Evolutionary conservation across 2,797 vertebrate species (phyloP).

Genomic region (Numenius phaeopus): DNA sequence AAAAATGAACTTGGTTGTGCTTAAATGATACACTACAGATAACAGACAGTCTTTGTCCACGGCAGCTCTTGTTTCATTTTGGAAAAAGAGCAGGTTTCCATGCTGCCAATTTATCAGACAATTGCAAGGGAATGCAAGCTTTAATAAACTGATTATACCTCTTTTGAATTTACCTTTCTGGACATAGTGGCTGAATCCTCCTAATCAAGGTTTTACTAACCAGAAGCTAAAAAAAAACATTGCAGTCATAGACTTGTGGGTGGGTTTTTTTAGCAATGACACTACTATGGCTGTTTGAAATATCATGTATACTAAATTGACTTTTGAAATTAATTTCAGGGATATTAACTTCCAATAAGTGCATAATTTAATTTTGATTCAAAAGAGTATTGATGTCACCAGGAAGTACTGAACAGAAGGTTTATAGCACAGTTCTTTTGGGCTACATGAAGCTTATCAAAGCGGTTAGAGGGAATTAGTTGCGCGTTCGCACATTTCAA

Average conservation of each 20-base stretch:
- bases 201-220: background rate
- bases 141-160: background rate
- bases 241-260: background rate
- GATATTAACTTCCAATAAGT: conserved; percentile 52
- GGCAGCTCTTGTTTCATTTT: background rate
- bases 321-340: conserved; percentile 67
- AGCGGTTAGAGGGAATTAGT: background rate
- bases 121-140: background rate
- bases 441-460: background rate
- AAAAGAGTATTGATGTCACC: background rate
- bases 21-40: background rate
- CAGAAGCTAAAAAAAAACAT: background rate
- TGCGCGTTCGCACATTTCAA: background rate
- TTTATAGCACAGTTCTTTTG: background rate
- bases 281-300: conserved; percentile 45
- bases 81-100: background rate
- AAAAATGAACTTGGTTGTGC: background rate
- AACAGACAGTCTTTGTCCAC: background rate
- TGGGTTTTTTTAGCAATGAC: background rate
- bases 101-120: background rate
- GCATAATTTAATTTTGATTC: conserved; percentile 55
- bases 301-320: conserved; percentile 33
- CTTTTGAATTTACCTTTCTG: background rate
- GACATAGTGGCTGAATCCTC: background rate
- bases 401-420: background rate